Conservation (phyloP, 2,888 invertebrate species). For the Lingula anatina region DNA sequence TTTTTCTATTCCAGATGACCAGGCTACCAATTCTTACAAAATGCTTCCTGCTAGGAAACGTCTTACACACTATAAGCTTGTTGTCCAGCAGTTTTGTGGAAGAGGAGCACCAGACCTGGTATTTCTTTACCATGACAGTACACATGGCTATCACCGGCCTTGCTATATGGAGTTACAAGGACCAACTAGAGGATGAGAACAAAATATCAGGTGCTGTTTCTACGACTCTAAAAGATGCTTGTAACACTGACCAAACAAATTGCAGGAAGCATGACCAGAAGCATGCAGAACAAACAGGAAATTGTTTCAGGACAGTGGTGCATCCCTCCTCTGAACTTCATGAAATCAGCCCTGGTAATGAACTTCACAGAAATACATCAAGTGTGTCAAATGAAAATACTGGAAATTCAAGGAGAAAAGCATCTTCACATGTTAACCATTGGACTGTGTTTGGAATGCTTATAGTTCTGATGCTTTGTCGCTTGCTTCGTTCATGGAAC, state of each 20-base stretch:
- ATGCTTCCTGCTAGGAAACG: slow-evolving; percentile 22
- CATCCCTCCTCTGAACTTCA: not conserved
- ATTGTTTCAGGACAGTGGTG: not conserved
- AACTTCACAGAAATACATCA: not conserved
- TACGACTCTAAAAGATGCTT: not conserved
- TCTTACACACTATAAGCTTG: slow-evolving; percentile 60
- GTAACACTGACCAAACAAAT: not conserved
- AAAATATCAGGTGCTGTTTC: not conserved
- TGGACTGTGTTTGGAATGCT: not conserved
- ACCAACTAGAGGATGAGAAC: not conserved
- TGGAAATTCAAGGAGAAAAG: too few relatives aligned
- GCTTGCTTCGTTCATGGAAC: slow-evolving; percentile 69
- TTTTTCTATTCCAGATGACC: too few relatives aligned
- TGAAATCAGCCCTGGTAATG: too few relatives aligned
- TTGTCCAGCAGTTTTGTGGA: slow-evolving; percentile 88
- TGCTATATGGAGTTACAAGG: too few relatives aligned
- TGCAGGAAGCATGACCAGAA: not conserved
- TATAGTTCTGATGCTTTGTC: slow-evolving; percentile 53
- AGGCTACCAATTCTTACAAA: too few relatives aligned
- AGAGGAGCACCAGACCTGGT: slow-evolving; percentile 92
- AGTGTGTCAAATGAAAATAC: too few relatives aligned
- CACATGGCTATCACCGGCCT: slow-evolving; percentile 11
- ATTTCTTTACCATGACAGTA: slow-evolving; percentile 71
- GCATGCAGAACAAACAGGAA: not conserved
- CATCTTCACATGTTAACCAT: too few relatives aligned